These are phyloP conservation scores for Alentia gelatinosa DNA, from an alignment of 2,888 invertebrate genomes.

Conservation along the genomic window DNA sequence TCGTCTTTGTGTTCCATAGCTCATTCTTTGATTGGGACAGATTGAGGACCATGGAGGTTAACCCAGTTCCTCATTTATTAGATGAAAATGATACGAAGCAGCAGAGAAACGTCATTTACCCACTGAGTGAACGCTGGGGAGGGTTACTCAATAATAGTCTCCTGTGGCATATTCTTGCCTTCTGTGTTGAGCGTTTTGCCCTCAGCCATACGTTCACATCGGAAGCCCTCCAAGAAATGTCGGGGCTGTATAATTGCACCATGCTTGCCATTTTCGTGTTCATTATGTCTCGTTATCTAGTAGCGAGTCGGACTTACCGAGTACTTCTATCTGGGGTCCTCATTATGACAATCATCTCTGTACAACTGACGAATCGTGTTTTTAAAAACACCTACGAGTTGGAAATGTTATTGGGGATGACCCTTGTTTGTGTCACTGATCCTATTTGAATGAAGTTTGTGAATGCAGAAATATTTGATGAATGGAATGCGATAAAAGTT, in stretches of 20 bases:
- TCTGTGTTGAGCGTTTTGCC: background rate
- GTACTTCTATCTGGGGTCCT: background rate
- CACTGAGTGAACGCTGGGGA: background rate
- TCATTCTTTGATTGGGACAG: background rate
- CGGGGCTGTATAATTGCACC: background rate
- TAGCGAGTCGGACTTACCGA: background rate
- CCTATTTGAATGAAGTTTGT: too few relatives aligned
- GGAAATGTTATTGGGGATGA: constrained; percentile 9
- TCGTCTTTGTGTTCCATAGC: background rate
- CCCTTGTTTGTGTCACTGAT: background rate
- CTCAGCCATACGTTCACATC: background rate
- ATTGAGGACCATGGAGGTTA: background rate
- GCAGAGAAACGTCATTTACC: too few relatives aligned
- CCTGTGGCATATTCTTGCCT: constrained; percentile 9
- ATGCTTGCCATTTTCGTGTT: background rate
- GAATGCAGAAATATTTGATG: too few relatives aligned
- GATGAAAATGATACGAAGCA: too few relatives aligned
- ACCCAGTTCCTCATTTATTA: too few relatives aligned
- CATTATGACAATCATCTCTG: background rate
- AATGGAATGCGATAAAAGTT: too few relatives aligned
- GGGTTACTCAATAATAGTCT: background rate
- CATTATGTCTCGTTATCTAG: background rate
- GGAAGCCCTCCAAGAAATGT: too few relatives aligned
- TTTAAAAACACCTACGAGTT: background rate
- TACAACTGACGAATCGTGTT: background rate